Conservation (phyloP, 2,797 vertebrate species). For the Capromys pilorides region DNA sequence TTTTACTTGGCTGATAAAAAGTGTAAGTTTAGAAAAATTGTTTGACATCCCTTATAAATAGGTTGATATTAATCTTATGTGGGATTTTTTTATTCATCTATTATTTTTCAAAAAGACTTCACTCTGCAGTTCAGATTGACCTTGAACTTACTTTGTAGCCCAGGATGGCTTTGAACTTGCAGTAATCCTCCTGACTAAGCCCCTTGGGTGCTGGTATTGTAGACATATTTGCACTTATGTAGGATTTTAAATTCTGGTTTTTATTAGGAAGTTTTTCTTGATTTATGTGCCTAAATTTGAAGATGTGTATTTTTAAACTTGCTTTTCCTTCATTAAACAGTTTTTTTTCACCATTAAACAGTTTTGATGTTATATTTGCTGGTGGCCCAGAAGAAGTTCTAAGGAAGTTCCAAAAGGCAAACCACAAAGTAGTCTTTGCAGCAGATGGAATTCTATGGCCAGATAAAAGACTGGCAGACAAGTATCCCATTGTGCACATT, state of each 20-base stretch:
- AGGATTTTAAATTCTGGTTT: slow-evolving; percentile 30
- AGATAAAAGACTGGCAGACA: slow-evolving; percentile 93
- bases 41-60: neutral
- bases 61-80: neutral
- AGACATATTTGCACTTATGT: neutral
- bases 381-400: slow-evolving; percentile 95
- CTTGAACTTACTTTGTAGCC: neutral
- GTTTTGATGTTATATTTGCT: slow-evolving; percentile 97
- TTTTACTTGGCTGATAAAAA: neutral
- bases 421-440: slow-evolving; percentile 95
- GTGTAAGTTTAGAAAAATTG: neutral
- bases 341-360: slow-evolving; percentile 86
- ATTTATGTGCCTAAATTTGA: slow-evolving; percentile 1
- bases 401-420: slow-evolving; percentile 93
- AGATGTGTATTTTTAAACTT: neutral
- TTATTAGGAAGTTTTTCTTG: neutral
- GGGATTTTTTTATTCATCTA: neutral
- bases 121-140: neutral
- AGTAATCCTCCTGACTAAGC: neutral
- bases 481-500: slow-evolving; percentile 93
- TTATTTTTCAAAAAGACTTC: neutral
- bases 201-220: neutral
- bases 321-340: slow-evolving; percentile 82
- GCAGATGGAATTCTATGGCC: slow-evolving; percentile 97
- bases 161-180: neutral